These are phyloP conservation scores for Podargus strigoides DNA, from an alignment of 2,797 vertebrate species.

Conservation along the genomic window DNA sequence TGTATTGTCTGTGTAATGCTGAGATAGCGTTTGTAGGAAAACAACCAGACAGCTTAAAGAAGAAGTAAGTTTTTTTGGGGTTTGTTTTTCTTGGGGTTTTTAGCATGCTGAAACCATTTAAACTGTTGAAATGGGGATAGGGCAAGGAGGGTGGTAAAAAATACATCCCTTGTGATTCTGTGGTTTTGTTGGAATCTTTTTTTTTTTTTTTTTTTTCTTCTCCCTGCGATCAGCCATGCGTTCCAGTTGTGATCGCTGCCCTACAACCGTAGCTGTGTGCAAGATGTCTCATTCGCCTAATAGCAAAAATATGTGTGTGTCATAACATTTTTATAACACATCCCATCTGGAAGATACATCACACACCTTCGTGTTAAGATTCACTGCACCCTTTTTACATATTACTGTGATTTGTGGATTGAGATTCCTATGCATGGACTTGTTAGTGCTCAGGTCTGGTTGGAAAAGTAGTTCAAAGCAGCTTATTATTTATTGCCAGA, in stretches of 20 bases:
- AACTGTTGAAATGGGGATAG: not conserved
- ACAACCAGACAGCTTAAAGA: slow-evolving; percentile 33
- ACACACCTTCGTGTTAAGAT: not conserved
- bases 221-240: accelerated
- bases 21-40: slow-evolving; percentile 53
- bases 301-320: not conserved
- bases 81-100: not conserved
- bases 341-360: not conserved
- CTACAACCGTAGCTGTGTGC: not conserved
- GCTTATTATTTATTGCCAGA: not conserved
- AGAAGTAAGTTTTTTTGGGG: not conserved
- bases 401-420: not conserved
- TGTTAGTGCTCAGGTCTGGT: not conserved
- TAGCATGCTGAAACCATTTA: not conserved
- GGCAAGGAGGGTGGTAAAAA: not conserved
- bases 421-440: not conserved
- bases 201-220: not conserved
- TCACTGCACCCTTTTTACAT: not conserved
- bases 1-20: not conserved
- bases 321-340: not conserved
- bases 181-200: not conserved
- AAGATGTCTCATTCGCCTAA: not conserved
- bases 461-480: not conserved
- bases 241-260: not conserved
- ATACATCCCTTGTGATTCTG: not conserved